phyloP scores from a whole-genome alignment of 2,888 invertebrate genomes.

The Masnerella sp. region DNA sequence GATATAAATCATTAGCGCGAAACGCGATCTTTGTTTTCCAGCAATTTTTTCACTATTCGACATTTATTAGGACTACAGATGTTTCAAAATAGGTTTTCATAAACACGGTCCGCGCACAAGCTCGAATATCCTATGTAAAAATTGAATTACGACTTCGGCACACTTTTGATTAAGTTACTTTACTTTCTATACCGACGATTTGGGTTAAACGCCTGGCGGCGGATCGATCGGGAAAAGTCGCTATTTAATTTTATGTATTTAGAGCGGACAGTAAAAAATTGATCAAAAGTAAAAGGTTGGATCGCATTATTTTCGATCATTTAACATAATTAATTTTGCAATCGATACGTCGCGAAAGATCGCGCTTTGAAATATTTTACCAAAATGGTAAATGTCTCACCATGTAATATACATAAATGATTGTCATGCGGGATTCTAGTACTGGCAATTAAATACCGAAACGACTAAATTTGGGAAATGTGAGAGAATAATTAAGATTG shows the following conservation, averaged over 20 bases:
- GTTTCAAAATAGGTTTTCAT: conserved; percentile 43
- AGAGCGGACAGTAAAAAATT: background rate
- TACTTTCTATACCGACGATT: conserved; percentile 22
- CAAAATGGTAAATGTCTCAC: conserved; percentile 46
- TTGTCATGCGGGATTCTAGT: conserved; percentile 53
- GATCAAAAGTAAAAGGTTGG: no score
- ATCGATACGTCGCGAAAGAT: no score
- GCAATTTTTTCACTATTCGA: conserved; percentile 29
- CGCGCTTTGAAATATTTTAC: conserved; percentile 37
- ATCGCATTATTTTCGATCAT: no score
- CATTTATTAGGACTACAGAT: conserved; percentile 45
- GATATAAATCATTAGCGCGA: conserved; percentile 38
- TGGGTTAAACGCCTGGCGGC: conserved; percentile 6
- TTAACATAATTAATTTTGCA: conserved; percentile 20
- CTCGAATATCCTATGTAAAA: conserved; percentile 34
- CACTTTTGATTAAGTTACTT: conserved; percentile 35
- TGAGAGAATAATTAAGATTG: conserved; percentile 71
- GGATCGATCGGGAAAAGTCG: conserved; percentile 6
- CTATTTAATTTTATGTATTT: conserved; percentile 12
- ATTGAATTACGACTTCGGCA: conserved; percentile 41
- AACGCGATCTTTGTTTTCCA: conserved; percentile 36
- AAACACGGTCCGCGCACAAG: conserved; percentile 23
- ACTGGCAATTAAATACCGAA: conserved; percentile 58
- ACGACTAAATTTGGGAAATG: conserved; percentile 67
- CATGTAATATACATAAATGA: conserved; percentile 45